phyloP scores from a whole-genome alignment of 2,113 vertebrate genomes.

The Sapajus apella region DNA sequence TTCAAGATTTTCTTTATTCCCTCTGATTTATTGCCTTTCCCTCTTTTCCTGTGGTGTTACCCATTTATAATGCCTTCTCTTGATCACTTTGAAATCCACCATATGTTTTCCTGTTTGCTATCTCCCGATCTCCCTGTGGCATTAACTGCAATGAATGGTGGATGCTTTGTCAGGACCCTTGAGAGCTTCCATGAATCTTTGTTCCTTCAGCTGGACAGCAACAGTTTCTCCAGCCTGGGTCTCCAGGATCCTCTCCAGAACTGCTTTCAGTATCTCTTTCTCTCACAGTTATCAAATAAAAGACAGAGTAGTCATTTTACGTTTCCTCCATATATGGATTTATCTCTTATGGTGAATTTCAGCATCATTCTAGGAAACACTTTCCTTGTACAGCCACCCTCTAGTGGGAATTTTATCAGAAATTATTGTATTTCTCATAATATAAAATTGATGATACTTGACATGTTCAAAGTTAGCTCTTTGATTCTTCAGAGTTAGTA shows the following conservation, averaged over 20 bases:
- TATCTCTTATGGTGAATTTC: background rate
- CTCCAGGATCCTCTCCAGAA: background rate
- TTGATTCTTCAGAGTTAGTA: background rate
- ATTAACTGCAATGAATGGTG: background rate
- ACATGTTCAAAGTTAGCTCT: background rate
- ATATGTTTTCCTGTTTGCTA: background rate
- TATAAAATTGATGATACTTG: background rate
- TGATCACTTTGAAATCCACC: background rate
- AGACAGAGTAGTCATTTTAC: background rate
- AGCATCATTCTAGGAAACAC: background rate
- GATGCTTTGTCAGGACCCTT: no score
- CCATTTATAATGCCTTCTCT: background rate
- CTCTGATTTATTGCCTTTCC: background rate
- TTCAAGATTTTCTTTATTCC: background rate
- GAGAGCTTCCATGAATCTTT: background rate
- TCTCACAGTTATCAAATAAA: background rate
- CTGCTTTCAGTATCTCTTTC: background rate
- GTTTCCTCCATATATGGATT: background rate
- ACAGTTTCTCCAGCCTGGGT: background rate
- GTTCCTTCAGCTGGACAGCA: background rate
- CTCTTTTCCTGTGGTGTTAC: background rate
- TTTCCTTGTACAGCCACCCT: background rate
- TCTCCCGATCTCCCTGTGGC: accelerated
- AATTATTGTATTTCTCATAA: conserved; percentile 34
- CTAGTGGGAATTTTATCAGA: conserved; percentile 27